Conservation (phyloP, 2,797 vertebrate species). For the Prunella strophiata region DNA sequence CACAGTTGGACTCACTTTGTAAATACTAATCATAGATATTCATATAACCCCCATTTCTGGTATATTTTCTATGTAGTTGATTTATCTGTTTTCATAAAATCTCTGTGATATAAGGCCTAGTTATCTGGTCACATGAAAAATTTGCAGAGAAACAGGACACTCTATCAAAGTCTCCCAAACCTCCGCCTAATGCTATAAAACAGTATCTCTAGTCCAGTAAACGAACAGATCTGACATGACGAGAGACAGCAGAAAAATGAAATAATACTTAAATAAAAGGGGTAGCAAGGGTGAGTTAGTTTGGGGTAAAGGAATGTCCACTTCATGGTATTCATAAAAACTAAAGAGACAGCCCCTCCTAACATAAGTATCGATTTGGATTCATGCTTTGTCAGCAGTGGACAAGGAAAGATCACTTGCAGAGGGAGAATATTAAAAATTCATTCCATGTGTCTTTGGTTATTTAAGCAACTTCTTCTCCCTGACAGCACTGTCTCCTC, state of each 20-base stretch:
- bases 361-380: not conserved
- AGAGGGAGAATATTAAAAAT: not conserved
- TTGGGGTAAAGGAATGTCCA: not conserved
- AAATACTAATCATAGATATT: not conserved
- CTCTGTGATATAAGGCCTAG: not conserved
- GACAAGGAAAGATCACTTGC: not conserved
- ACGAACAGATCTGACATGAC: not conserved
- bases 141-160: not conserved
- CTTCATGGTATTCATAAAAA: not conserved
- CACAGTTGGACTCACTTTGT: not conserved
- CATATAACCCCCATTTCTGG: not conserved
- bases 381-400: not conserved
- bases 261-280: not conserved
- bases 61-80: not conserved
- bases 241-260: not conserved
- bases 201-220: not conserved
- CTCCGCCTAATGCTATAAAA: not conserved
- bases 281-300: not conserved
- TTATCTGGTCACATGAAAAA: not conserved
- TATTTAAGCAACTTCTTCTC: not conserved
- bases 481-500: not conserved
- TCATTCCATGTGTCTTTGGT: not conserved
- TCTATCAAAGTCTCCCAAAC: not conserved
- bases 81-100: not conserved
- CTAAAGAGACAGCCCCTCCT: not conserved